These are phyloP conservation scores for Uloborus plumipes DNA, from an alignment of 2,888 invertebrate species.

Conservation along the genomic window DNA sequence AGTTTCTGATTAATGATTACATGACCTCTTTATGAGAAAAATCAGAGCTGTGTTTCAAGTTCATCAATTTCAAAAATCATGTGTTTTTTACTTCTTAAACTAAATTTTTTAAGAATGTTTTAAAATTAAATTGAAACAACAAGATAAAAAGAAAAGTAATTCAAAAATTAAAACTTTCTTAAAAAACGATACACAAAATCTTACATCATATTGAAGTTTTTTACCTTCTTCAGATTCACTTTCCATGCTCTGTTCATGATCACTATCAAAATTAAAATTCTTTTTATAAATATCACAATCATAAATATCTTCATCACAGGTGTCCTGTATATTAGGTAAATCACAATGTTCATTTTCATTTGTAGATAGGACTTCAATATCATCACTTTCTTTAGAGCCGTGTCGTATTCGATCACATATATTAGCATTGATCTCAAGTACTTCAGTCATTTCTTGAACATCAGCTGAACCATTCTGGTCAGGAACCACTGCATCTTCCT, in stretches of 20 bases:
- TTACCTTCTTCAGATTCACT: conserved; percentile 49
- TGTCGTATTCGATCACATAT: not conserved
- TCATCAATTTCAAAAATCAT: no score
- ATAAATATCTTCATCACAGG: conserved; percentile 15
- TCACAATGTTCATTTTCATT: conserved; percentile 5
- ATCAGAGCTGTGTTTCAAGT: no score
- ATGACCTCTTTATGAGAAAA: no score
- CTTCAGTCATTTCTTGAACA: conserved; percentile 15
- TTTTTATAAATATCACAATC: conserved; percentile 44
- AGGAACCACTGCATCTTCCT: no score
- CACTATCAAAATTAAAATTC: not conserved
- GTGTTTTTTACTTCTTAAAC: no score
- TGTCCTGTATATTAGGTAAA: not conserved
- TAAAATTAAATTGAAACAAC: no score
- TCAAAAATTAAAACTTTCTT: no score
- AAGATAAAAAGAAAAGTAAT: no score
- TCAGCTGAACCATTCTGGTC: not conserved
- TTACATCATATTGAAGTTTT: not conserved
- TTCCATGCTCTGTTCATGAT: conserved; percentile 1
- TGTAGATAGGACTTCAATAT: conserved; percentile 41
- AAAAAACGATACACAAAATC: not conserved
- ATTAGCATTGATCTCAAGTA: conserved; percentile 3
- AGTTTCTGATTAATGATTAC: no score
- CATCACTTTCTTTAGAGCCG: conserved; percentile 38
- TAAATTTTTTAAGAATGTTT: no score